Evolutionary conservation across 2,888 invertebrate species (phyloP).

Genomic region (Halictus ligatus): DNA sequence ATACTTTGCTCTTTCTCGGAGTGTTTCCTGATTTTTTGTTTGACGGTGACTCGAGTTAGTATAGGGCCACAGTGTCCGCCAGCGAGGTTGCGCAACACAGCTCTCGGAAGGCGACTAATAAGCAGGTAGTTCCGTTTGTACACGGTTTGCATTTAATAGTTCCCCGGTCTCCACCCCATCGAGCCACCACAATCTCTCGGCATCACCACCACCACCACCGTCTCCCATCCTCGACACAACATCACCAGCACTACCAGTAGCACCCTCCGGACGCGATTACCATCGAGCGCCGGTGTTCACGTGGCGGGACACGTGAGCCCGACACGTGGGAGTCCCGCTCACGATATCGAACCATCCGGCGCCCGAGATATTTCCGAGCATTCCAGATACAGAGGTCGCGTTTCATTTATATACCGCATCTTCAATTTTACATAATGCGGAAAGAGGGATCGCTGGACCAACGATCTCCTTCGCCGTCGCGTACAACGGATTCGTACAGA

Average conservation of each 20-base stretch:
- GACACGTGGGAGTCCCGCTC: slow-evolving; percentile 59
- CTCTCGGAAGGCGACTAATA: slow-evolving; percentile 30
- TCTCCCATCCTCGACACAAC: slow-evolving; percentile 25
- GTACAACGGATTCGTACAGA: no score
- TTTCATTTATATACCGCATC: slow-evolving; percentile 45
- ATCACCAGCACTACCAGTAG: slow-evolving; percentile 27
- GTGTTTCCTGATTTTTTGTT: neutral
- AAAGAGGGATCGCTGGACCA: neutral
- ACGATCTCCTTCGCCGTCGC: neutral
- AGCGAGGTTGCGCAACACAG: slow-evolving; percentile 30
- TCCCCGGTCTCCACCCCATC: slow-evolving; percentile 37
- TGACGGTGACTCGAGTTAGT: neutral
- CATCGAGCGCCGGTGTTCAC: slow-evolving; percentile 51
- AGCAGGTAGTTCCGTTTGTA: slow-evolving; percentile 35
- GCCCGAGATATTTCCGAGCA: slow-evolving; percentile 49
- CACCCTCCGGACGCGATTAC: slow-evolving; percentile 47
- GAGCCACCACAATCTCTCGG: slow-evolving; percentile 6
- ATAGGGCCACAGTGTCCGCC: neutral
- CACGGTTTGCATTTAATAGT: slow-evolving; percentile 57
- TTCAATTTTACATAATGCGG: slow-evolving; percentile 32
- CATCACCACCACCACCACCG: slow-evolving; percentile 42
- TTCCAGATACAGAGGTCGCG: slow-evolving; percentile 30
- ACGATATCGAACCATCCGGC: slow-evolving; percentile 50
- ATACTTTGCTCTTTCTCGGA: neutral
- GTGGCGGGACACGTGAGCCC: slow-evolving; percentile 66